Conservation (phyloP, 1,140 invertebrate species). For the Ganaspis sp. region DNA sequence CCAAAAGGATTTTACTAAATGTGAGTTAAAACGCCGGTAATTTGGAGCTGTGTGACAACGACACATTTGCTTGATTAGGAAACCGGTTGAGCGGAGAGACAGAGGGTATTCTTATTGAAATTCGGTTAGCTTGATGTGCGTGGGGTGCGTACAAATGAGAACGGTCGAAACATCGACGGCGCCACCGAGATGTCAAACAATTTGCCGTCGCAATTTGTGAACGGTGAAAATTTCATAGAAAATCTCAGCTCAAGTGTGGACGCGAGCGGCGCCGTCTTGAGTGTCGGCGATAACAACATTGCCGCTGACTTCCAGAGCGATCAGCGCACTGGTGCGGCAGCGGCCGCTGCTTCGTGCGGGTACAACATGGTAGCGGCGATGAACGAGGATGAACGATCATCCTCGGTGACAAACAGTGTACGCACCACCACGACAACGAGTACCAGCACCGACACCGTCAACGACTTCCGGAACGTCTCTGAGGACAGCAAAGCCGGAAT, state of each 20-base stretch:
- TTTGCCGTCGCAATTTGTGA: conserved; percentile 49
- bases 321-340: conserved; percentile 23
- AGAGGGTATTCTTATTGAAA: background rate
- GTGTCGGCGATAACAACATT: conserved; percentile 31
- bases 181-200: conserved; percentile 48
- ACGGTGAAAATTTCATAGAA: conserved; percentile 48
- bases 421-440: conserved; percentile 49
- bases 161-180: conserved; percentile 41
- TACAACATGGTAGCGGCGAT: conserved; percentile 75
- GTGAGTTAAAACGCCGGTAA: conserved; percentile 1
- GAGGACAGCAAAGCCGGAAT: conserved; percentile 65
- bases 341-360: conserved; percentile 36
- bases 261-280: no score
- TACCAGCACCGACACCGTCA: background rate
- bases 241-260: background rate
- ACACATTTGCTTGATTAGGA: background rate
- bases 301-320: conserved; percentile 26
- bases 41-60: background rate
- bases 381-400: conserved; percentile 73
- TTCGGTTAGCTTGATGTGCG: conserved; percentile 35
- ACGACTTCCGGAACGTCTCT: conserved; percentile 38
- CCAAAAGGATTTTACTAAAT: background rate
- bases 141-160: conserved; percentile 32
- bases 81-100: background rate
- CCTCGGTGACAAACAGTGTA: conserved; percentile 67